Conservation (phyloP, 2,888 invertebrate species). For the Monochamus alternatus region DNA sequence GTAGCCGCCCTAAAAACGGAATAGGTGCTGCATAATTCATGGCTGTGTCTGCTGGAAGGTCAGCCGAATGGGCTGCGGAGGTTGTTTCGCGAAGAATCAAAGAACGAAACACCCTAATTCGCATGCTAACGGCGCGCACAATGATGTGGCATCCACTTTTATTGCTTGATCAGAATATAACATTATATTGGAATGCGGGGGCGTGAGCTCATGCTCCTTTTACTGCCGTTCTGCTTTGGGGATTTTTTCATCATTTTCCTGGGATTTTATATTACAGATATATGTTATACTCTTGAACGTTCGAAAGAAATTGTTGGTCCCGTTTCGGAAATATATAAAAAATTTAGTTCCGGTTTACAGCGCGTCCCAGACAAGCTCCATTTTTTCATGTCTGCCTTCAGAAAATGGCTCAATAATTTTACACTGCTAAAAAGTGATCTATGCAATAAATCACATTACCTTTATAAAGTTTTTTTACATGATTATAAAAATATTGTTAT, state of each 20-base stretch:
- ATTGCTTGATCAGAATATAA: slow-evolving; percentile 71
- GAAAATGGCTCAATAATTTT: too few species aligned
- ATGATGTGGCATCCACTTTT: slow-evolving; percentile 70
- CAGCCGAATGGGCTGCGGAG: slow-evolving; percentile 61
- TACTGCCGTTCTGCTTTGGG: slow-evolving; percentile 13
- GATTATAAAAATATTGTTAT: too few species aligned
- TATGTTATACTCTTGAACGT: not conserved
- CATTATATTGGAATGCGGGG: slow-evolving; percentile 62
- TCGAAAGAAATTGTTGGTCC: too few species aligned
- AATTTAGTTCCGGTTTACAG: too few species aligned
- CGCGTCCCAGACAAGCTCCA: too few species aligned
- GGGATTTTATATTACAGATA: not conserved
- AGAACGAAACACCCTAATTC: slow-evolving; percentile 68
- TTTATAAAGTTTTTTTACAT: too few species aligned
- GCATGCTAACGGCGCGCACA: slow-evolving; percentile 67
- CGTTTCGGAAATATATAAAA: too few species aligned
- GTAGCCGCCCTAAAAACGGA: slow-evolving; percentile 51
- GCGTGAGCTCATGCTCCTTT: slow-evolving; percentile 64
- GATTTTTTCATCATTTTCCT: slow-evolving; percentile 25
- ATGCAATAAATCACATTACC: too few species aligned
- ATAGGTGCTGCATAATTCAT: slow-evolving; percentile 66
- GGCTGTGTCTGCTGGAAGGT: slow-evolving; percentile 62
- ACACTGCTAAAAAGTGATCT: too few species aligned
- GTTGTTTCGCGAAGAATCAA: slow-evolving; percentile 66
- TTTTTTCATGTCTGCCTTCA: too few species aligned